Percentiles rank a stretch among this genome's conserved stretches.
phyloP scores from a whole-genome alignment of 2,113 vertebrate genomes.

The Cyprinodon variegatus region DNA sequence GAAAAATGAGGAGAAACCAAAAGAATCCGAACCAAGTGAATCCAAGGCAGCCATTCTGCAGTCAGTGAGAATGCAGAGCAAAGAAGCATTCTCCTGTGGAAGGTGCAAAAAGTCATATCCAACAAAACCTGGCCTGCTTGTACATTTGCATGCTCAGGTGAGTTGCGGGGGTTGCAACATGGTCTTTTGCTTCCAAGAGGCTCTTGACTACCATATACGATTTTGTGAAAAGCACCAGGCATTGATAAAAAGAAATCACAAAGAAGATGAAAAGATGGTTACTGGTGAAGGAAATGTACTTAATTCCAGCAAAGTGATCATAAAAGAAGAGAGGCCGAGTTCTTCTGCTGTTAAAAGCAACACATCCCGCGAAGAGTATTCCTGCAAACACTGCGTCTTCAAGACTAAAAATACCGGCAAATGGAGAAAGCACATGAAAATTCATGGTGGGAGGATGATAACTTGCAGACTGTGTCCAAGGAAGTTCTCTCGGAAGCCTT shows the following conservation, averaged over 20 bases:
- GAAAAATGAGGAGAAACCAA: background rate
- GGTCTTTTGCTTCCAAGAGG: conserved; percentile 10
- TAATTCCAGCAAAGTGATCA: background rate
- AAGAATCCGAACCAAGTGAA: background rate
- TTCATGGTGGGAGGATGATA: conserved; percentile 19
- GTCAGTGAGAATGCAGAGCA: rapidly evolving
- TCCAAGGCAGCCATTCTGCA: background rate
- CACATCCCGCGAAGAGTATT: background rate
- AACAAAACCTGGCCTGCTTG: conserved; percentile 14
- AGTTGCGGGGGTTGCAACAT: conserved; percentile 50
- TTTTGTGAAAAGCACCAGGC: conserved; percentile 4
- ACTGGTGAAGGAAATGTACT: background rate
- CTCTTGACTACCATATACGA: background rate
- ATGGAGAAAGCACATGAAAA: conserved; percentile 1
- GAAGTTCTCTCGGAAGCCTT: conserved; percentile 1
- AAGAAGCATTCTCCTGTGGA: conserved; percentile 11
- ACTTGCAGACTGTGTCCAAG: conserved; percentile 30
- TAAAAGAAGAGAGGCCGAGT: background rate
- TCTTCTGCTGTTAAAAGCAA: background rate
- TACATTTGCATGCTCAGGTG: conserved; percentile 43
- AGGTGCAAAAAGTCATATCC: conserved; percentile 42
- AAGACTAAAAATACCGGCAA: rapidly evolving
- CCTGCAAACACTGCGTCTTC: conserved; percentile 17
- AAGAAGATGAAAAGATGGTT: background rate
- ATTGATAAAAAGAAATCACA: background rate